phyloP scores from a whole-genome alignment of 2,888 invertebrate species.

The Euzetes globulus region DNA sequence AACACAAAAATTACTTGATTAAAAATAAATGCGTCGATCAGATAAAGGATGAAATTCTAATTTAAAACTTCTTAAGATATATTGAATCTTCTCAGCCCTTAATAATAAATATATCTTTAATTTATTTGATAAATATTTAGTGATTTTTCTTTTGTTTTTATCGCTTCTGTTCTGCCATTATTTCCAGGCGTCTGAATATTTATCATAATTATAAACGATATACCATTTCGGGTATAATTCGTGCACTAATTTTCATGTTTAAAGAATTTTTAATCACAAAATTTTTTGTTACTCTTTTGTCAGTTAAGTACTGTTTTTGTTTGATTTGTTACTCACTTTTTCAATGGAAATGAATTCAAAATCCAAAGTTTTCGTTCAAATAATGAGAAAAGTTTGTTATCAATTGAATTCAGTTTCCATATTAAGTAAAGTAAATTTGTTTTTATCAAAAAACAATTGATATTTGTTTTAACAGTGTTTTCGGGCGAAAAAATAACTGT shows the following conservation, averaged over 20 bases:
- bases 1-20: neutral
- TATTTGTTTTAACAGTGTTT: too few species aligned
- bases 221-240: neutral
- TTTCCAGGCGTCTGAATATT: neutral
- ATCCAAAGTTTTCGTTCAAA: neutral
- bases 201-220: neutral
- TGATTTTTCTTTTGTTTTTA: neutral
- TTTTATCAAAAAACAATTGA: too few species aligned
- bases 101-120: neutral
- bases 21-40: neutral
- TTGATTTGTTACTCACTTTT: neutral
- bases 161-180: neutral
- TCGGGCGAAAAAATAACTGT: too few species aligned
- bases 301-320: neutral
- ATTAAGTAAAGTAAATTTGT: too few species aligned
- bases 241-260: slow-evolving; percentile 2
- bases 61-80: neutral
- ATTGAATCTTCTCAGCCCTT: neutral
- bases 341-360: neutral
- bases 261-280: neutral
- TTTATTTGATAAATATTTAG: neutral
- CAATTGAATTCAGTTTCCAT: too few species aligned
- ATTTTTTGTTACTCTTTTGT: neutral
- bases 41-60: neutral
- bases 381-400: neutral